Conservation (phyloP, 30 jellyfish, hydroid and myxozoan genomes). For the Hydra vulgaris region DNA sequence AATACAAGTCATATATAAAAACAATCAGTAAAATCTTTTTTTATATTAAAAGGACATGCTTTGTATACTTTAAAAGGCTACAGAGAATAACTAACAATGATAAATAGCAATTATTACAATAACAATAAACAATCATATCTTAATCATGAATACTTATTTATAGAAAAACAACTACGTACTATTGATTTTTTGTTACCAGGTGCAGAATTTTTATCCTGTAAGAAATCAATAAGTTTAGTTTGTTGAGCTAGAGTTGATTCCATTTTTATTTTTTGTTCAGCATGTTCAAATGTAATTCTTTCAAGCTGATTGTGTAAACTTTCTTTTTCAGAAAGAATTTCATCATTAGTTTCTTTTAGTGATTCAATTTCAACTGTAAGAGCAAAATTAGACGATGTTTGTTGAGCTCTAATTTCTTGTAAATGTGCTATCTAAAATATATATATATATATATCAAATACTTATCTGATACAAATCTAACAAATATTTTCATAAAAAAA, state of each 20-base stretch:
- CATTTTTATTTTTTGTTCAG: conserved; percentile 92
- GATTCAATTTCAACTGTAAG: conserved; percentile 95
- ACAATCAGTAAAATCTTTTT: no score
- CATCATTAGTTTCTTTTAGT: conserved; percentile 63
- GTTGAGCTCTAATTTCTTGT: conserved; percentile 66
- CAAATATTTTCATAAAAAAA: not conserved
- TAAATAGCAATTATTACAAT: no score
- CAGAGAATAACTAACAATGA: no score
- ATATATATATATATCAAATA: not conserved
- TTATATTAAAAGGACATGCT: no score
- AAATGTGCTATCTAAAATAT: conserved; percentile 45
- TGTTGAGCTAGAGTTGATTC: conserved; percentile 97
- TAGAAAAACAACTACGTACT: conserved; percentile 20
- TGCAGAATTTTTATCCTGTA: conserved; percentile 62
- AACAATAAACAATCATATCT: no score
- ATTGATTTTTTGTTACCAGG: conserved; percentile 62
- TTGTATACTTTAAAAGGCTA: no score
- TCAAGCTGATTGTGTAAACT: conserved; percentile 79
- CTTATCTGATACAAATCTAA: not conserved
- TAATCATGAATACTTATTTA: not conserved
- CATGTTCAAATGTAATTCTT: conserved; percentile 87
- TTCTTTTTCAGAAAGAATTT: conserved; percentile 64
- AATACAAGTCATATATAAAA: no score
- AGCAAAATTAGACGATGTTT: conserved; percentile 81
- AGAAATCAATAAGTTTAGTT: conserved; percentile 90